These are phyloP conservation scores for Peromyscus leucopus DNA, from an alignment of 2,113 vertebrate genomes.

Conservation along the genomic window DNA sequence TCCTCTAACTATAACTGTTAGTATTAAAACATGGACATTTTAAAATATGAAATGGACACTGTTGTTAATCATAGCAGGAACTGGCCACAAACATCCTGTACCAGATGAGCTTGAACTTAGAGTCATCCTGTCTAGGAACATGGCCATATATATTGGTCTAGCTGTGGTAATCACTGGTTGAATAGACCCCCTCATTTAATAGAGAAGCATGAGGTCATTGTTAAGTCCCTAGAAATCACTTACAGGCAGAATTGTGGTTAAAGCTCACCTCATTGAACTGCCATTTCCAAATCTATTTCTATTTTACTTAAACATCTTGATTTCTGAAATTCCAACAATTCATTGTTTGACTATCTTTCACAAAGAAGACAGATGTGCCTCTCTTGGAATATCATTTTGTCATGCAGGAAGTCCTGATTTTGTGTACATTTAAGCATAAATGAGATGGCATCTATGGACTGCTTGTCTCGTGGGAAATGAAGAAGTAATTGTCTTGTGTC, in stretches of 20 bases:
- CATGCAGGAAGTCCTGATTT: background rate
- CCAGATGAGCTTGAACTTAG: background rate
- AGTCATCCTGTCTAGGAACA: background rate
- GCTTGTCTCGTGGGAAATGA: background rate
- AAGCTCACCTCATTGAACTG: background rate
- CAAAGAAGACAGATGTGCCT: background rate
- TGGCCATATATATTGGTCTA: background rate
- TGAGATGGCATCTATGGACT: background rate
- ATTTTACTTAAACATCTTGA: background rate
- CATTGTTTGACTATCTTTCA: background rate
- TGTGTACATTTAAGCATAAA: background rate
- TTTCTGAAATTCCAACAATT: background rate
- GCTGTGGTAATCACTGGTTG: background rate
- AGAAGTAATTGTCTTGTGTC: background rate
- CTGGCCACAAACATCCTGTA: background rate
- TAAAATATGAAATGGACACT: background rate
- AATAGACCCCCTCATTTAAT: background rate
- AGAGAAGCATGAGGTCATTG: background rate
- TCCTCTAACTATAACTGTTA: background rate
- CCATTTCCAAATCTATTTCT: background rate
- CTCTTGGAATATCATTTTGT: background rate
- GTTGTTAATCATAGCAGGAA: background rate
- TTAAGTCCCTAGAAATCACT: background rate
- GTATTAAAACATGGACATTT: background rate
- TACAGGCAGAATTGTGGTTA: background rate